Evolutionary conservation across 2,797 vertebrate genomes (phyloP).

Genomic region (Cossypha polioptera): DNA sequence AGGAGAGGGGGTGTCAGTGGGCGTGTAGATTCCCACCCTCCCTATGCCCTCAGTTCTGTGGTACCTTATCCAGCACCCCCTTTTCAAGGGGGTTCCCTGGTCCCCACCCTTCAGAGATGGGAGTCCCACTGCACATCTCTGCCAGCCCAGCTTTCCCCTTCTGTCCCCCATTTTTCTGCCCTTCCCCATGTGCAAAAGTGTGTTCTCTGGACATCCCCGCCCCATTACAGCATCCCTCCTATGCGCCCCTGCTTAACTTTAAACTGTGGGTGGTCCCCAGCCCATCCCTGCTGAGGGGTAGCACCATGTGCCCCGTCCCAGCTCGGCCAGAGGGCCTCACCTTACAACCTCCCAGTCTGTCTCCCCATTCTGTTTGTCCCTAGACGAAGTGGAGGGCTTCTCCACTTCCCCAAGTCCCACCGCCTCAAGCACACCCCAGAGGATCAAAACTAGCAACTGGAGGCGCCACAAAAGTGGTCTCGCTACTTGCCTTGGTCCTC

Average conservation of each 20-base stretch:
- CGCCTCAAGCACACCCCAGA: neutral
- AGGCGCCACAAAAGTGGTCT: neutral
- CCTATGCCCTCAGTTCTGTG: neutral
- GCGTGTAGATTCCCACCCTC: neutral
- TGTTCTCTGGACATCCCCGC: neutral
- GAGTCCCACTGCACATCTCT: rapidly evolving
- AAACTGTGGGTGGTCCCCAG: neutral
- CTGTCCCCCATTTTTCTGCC: neutral
- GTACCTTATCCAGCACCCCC: neutral
- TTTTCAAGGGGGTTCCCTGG: neutral
- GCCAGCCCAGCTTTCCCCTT: neutral
- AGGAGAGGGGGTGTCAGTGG: slow-evolving; percentile 12
- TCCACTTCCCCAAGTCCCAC: too few relatives aligned
- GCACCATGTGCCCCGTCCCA: neutral
- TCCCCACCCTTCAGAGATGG: neutral
- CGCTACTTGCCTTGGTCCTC: rapidly evolving
- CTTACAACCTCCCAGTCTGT: rapidly evolving
- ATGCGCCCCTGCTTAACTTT: neutral
- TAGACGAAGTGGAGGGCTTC: neutral
- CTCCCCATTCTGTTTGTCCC: rapidly evolving
- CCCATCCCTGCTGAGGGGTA: rapidly evolving
- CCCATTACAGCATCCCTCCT: neutral
- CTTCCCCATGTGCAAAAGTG: neutral
- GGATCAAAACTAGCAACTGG: neutral
- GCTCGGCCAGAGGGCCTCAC: neutral